Evolutionary conservation across 2,888 invertebrate species (phyloP).

Genomic region (Macrophya alboannulata): DNA sequence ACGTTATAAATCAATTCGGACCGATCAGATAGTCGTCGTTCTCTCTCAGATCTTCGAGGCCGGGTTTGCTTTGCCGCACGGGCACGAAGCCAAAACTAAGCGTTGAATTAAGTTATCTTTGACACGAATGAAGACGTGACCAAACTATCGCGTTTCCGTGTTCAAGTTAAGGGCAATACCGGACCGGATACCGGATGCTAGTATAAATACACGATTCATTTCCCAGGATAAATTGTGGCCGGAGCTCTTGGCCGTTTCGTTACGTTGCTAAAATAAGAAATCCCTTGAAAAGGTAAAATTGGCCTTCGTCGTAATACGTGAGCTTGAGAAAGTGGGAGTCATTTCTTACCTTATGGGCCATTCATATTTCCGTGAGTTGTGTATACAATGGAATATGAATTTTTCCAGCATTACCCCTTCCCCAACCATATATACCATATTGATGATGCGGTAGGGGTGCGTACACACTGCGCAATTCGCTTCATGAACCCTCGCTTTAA

Average conservation of each 20-base stretch:
- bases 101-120: slow-evolving; percentile 47
- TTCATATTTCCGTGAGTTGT: slow-evolving; percentile 3
- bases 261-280: neutral
- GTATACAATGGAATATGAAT: slow-evolving; percentile 41
- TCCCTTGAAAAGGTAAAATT: neutral
- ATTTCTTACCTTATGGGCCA: slow-evolving; percentile 15
- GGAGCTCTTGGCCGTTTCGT: neutral
- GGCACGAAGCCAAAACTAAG: slow-evolving; percentile 42
- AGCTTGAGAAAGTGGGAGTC: neutral
- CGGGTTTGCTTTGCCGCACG: neutral
- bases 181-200: slow-evolving; percentile 15
- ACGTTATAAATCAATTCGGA: slow-evolving; percentile 16
- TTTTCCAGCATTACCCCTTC: neutral
- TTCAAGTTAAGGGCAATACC: slow-evolving; percentile 18
- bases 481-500: slow-evolving; percentile 6
- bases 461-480: slow-evolving; percentile 28
- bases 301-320: neutral
- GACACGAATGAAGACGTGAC: slow-evolving; percentile 40
- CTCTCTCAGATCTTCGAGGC: slow-evolving; percentile 14
- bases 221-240: neutral
- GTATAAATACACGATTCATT: neutral
- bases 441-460: slow-evolving; percentile 19
- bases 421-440: slow-evolving; percentile 10
- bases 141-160: slow-evolving; percentile 8
- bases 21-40: slow-evolving; percentile 20